These are phyloP conservation scores for Sebastes vulpes DNA, from an alignment of 2,797 vertebrate genomes.

Conservation along the genomic window DNA sequence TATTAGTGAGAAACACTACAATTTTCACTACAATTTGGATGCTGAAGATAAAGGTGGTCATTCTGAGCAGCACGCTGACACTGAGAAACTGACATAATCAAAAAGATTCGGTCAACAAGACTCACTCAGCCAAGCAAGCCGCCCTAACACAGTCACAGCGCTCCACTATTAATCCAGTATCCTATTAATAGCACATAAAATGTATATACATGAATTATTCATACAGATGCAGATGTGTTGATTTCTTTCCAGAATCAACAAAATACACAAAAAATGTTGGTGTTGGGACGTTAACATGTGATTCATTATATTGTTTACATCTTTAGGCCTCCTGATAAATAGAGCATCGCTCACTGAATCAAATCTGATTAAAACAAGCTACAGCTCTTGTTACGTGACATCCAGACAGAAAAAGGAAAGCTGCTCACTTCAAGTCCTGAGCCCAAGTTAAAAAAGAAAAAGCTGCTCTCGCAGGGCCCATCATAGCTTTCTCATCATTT, in stretches of 20 bases:
- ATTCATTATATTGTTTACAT: constrained; percentile 12
- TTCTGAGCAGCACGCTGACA: constrained; percentile 21
- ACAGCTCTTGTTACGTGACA: background rate
- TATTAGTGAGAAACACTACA: background rate
- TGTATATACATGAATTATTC: background rate
- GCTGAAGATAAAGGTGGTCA: constrained; percentile 5
- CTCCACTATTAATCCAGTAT: background rate
- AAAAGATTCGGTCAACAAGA: constrained; percentile 43
- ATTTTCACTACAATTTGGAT: background rate
- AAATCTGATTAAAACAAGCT: constrained; percentile 16
- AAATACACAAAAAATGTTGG: background rate
- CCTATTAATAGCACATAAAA: constrained; percentile 1
- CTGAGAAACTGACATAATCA: constrained; percentile 27
- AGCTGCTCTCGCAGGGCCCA: background rate
- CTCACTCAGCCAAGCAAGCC: constrained; percentile 16
- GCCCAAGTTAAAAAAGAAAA: constrained; percentile 7
- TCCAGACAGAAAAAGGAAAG: background rate
- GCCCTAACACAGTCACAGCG: constrained; percentile 33
- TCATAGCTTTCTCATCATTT: constrained; percentile 24
- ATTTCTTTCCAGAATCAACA: background rate
- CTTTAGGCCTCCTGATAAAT: constrained; percentile 9
- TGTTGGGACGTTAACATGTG: background rate
- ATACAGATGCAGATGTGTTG: background rate
- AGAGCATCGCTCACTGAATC: background rate
- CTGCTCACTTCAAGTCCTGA: background rate